Evolutionary conservation across 2,113 vertebrate genomes (phyloP), one percentile per base, ranked within the genome.

Genomic region (Heloderma charlesbogerti): DNA sequence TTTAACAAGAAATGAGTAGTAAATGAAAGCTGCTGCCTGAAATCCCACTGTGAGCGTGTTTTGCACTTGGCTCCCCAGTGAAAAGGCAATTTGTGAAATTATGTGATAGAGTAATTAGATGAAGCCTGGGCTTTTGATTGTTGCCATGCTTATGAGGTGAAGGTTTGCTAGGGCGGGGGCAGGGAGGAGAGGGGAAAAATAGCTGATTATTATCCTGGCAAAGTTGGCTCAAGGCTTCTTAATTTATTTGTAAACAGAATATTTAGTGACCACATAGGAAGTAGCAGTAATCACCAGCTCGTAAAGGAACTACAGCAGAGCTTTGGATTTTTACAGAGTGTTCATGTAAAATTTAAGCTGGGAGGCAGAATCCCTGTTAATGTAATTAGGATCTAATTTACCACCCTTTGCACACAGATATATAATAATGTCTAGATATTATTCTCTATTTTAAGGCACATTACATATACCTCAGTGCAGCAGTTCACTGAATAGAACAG

Each of bases 81-180:
- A 98, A 99, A 98, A 98, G 98, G 98, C 98, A 99, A 99, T 99
- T 99, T 99, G 98, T 98, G 98, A 98, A 99, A 99, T 99, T 98
- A 99, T 98, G 98, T 98, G 98, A 99, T 98, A 97, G 98, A 98
- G 98, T 99, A 99, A 99, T 99, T 99, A 99, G 99, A 98, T 98
- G 98, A 98, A 99, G 98, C 98, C 97, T 96, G 97, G 97, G 97
- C 96, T 97, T 97, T 97, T 98, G 98, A 98, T 98, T 98, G 98
- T 98, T 98, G 98, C 98, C 97, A 96, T 97, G 97, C 98, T 96
- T 96, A 97, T 97, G 96, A 95, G 95, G 96, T 93, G 93, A 97
- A 97, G 96, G 94, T 96, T 97, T 98, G 97, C 96, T 96, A 95
- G 86, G 60, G 90, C 92, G 84, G 91, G 92, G 94, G 72, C 87